phyloP scores from a whole-genome alignment of 2,888 invertebrate genomes.

The Drosophila borborema region DNA sequence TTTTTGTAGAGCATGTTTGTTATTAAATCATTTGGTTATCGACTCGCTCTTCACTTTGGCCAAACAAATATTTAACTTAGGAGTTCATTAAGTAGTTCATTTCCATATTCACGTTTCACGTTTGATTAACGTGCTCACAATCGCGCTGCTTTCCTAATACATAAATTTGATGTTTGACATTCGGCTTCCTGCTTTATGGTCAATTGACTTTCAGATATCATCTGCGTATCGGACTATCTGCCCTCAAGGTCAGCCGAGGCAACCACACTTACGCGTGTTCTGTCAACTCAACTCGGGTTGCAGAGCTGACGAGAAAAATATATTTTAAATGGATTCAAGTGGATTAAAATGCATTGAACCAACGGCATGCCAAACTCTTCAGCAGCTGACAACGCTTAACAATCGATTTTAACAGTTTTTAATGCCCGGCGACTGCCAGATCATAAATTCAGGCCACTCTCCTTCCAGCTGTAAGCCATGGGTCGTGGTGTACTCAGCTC shows the following conservation, averaged over 20 bases:
- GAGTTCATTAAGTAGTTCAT: conserved; percentile 36
- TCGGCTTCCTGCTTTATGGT: conserved; percentile 19
- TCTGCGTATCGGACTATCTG: conserved; percentile 3
- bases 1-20: neutral
- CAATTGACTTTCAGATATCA: neutral
- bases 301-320: conserved; percentile 18
- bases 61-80: conserved; percentile 13
- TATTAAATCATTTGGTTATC: neutral
- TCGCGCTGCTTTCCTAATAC: conserved; percentile 8
- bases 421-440: conserved; percentile 41
- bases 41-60: neutral
- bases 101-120: conserved; percentile 23
- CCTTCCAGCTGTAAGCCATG: neutral
- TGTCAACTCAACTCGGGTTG: neutral
- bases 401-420: conserved; percentile 72
- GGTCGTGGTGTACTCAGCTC: conserved; percentile 6
- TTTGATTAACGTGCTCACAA: neutral
- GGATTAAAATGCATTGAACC: conserved; percentile 20
- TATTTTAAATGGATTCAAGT: conserved; percentile 20
- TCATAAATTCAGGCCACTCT: conserved; percentile 66
- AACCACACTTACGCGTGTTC: conserved; percentile 7
- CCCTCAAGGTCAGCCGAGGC: conserved; percentile 21
- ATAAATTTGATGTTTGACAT: neutral
- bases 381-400: conserved; percentile 70
- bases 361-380: conserved; percentile 26